A percentile compares a stretch with the other conserved stretches of the same genome.
These are phyloP conservation scores for Heliconius congener DNA, from an alignment of 1,140 invertebrate genomes.

Conservation along the genomic window DNA sequence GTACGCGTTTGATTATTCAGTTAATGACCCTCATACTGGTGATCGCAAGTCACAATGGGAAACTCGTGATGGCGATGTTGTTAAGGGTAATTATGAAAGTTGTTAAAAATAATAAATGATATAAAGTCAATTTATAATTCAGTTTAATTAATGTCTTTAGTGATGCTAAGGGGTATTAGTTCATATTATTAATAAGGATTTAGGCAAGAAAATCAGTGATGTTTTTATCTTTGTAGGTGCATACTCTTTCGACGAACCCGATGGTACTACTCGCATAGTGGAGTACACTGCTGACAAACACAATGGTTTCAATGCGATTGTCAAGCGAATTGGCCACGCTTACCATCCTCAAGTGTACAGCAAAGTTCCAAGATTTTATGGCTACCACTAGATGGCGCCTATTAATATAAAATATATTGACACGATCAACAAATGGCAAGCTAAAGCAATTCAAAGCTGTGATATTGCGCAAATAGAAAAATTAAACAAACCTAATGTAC, in stretches of 20 bases:
- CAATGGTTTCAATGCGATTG: slow-evolving; percentile 82
- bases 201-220: background rate
- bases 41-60: slow-evolving; percentile 82
- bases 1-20: slow-evolving; percentile 73
- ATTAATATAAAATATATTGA: background rate
- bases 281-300: slow-evolving; percentile 81
- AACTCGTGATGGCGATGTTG: slow-evolving; percentile 78
- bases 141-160: too few relatives aligned
- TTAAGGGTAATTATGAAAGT: slow-evolving; percentile 65
- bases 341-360: slow-evolving; percentile 73
- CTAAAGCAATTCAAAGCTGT: slow-evolving; percentile 26
- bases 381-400: slow-evolving; percentile 48
- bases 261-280: slow-evolving; percentile 82
- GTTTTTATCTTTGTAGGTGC: slow-evolving; percentile 62
- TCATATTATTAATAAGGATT: background rate
- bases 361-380: slow-evolving; percentile 57
- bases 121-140: too few relatives aligned
- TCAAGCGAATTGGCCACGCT: slow-evolving; percentile 80
- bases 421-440: background rate
- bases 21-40: slow-evolving; percentile 75
- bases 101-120: too few relatives aligned
- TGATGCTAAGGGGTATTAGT: too few relatives aligned
- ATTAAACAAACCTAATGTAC: background rate
- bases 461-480: slow-evolving; percentile 26
- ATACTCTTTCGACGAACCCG: slow-evolving; percentile 82